Evolutionary conservation across 2,888 invertebrate species (phyloP).

Genomic region (Dendrolimus pini): DNA sequence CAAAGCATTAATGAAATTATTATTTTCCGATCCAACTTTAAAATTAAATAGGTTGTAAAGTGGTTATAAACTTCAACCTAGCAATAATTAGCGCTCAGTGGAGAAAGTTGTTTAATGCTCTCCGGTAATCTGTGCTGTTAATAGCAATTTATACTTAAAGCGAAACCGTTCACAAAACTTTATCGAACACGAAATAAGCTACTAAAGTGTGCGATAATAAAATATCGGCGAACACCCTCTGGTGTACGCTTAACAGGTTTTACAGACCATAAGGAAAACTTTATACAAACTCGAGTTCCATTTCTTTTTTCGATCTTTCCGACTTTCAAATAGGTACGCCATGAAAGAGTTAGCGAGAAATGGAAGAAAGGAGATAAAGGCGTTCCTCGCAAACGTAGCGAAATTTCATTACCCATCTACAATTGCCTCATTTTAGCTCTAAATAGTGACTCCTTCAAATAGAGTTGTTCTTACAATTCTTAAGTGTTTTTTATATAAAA

Average conservation of each 20-base stretch:
- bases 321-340: background rate
- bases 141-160: background rate
- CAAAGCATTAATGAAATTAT: no score
- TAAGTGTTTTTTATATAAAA: conserved; percentile 7
- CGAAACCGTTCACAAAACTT: background rate
- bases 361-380: background rate
- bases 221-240: background rate
- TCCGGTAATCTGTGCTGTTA: background rate
- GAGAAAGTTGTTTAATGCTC: no score
- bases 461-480: background rate
- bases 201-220: background rate
- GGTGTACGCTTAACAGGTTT: background rate
- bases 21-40: no score
- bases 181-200: background rate
- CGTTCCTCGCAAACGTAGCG: conserved; percentile 7
- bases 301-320: background rate
- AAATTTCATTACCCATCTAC: background rate
- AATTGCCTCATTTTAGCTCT: background rate
- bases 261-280: background rate
- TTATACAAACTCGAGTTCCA: background rate
- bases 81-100: no score
- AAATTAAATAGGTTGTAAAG: no score
- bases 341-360: background rate
- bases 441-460: no score
- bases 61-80: no score